phyloP scores from a whole-genome alignment of 1,140 invertebrate species.

The Pogonus chalceus region DNA sequence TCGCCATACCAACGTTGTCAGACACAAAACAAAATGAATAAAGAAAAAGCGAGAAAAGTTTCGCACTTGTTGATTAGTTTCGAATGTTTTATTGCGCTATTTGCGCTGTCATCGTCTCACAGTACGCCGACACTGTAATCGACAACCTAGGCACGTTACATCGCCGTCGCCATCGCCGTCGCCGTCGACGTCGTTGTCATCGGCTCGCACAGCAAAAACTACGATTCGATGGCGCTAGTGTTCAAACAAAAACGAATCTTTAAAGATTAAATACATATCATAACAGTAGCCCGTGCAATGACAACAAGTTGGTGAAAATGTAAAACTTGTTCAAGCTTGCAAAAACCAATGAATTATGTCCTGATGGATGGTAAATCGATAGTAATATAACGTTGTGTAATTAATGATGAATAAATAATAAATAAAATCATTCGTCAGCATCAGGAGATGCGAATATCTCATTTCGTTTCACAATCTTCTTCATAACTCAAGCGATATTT shows the following conservation, averaged over 20 bases:
- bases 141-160: not conserved
- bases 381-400: not conserved
- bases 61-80: constrained; percentile 6
- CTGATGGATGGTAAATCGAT: not conserved
- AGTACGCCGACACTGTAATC: not conserved
- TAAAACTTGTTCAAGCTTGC: too few relatives aligned
- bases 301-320: too few relatives aligned
- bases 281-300: too few relatives aligned
- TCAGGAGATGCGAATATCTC: too few relatives aligned
- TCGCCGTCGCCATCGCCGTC: too few relatives aligned
- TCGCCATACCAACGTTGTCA: not conserved
- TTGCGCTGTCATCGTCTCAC: not conserved
- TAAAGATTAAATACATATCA: too few relatives aligned
- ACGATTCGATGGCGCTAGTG: too few relatives aligned
- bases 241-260: too few relatives aligned
- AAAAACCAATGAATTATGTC: too few relatives aligned
- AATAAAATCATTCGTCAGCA: constrained; percentile 1
- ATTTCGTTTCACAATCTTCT: not conserved
- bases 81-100: not conserved
- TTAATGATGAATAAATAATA: not conserved
- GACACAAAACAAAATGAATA: not conserved
- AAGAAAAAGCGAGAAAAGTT: constrained; percentile 1
- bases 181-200: too few relatives aligned
- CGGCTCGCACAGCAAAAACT: too few relatives aligned
- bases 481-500: not conserved